Evolutionary conservation across 2,113 vertebrate genomes (phyloP).

Genomic region (Xiphophorus hellerii): DNA sequence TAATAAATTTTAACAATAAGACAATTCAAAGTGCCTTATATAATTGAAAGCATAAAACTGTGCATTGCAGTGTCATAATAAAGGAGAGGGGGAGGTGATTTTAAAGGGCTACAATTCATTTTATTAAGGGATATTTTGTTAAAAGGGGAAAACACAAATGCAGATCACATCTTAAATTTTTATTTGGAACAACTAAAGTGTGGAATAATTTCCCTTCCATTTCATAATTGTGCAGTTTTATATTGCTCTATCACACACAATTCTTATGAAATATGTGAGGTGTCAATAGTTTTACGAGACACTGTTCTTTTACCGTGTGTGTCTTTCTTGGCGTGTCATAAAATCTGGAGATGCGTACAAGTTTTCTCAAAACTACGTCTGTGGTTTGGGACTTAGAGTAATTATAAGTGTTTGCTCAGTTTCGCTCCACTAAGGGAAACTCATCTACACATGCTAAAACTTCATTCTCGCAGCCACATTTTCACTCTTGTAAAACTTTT

Average conservation of each 20-base stretch:
- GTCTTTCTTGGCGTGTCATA: background rate
- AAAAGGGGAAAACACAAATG: background rate
- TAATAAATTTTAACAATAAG: too few relatives aligned
- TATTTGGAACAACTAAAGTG: background rate
- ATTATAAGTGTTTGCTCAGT: constrained; percentile 46
- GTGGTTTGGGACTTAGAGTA: constrained; percentile 37
- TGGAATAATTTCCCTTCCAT: background rate
- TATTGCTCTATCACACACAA: background rate
- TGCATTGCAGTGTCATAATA: too few relatives aligned
- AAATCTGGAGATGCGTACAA: constrained; percentile 3
- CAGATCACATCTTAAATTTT: background rate
- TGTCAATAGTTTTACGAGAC: background rate
- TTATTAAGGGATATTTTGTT: background rate
- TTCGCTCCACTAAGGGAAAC: constrained; percentile 34
- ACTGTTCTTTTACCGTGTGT: background rate
- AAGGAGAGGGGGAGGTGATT: background rate
- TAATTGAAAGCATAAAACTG: too few relatives aligned
- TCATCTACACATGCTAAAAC: constrained; percentile 32
- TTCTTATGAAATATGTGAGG: background rate
- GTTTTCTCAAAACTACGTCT: constrained; percentile 34
- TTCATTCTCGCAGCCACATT: constrained; percentile 36
- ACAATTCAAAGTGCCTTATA: too few relatives aligned
- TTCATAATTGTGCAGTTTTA: background rate
- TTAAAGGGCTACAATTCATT: background rate
- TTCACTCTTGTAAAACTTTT: constrained; percentile 43